Evolutionary conservation across 2,113 vertebrate genomes (phyloP), one percentile per base, ranked within the genome.

Genomic region (Brachirus orientalis): DNA sequence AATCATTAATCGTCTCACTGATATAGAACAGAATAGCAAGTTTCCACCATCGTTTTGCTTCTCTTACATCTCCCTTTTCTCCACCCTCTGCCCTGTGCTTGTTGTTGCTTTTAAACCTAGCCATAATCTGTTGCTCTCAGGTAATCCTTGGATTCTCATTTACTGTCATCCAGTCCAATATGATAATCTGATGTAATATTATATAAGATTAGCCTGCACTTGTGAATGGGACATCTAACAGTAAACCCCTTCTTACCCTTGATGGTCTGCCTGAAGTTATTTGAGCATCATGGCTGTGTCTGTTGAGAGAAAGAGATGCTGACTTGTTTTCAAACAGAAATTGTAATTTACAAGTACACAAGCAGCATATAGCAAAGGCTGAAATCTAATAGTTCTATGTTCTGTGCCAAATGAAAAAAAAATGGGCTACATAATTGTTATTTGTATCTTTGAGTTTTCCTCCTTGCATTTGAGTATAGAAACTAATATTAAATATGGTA

Each of bases 61-160:
- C 48, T 7, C 33, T 18, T 9, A 3, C 10, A 56, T 75, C 44
- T 20, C 17, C 16, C 20, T 16, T 19, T 54, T 37, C 0, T 52
- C 63, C 67, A 6, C 28, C 28, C 55, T 65, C 53, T 38, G 54
- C 66, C 47, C 41, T 0, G 22, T 22, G 52, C 59, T 53, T 57
- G 63, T 60, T 75, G 64, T 69, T 77, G 71, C 69, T 58, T 67
- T 70, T 77, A 79, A 83, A n/a, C 38, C 33, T 61, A 58, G 46
- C 63, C 14, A 53, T 90, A 89, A 90, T 86, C 82, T 90, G 85
- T 72, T 74, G 72, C 72, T 82, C 69, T 13, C 56, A 56, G 68
- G 72, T 87, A 89, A 86, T 88, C 88, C 83, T 79, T 69, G 72
- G 72, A 76, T 89, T 84, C 80, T 67, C 48, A 12, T 57, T 81